A percentile compares a stretch with the other conserved stretches of the same genome.
These are phyloP conservation scores for Noctuana brunneofusca DNA, from an alignment of 2,888 invertebrate genomes.

Conservation along the genomic window DNA sequence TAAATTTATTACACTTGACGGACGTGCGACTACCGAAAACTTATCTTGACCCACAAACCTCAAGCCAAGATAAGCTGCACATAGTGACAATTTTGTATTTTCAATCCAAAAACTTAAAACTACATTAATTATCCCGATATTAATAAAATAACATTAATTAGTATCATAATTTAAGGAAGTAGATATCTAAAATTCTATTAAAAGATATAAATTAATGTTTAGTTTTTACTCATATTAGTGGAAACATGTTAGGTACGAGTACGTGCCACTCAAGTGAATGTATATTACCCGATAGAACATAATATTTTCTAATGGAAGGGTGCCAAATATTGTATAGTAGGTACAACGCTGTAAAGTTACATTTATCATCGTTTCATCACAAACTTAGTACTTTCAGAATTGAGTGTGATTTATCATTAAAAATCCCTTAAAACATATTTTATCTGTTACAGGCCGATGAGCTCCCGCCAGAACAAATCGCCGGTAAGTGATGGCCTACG, in stretches of 20 bases:
- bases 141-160: too few species aligned
- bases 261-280: constrained; percentile 13
- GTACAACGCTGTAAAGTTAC: constrained; percentile 20
- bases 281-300: constrained; percentile 9
- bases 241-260: constrained; percentile 13
- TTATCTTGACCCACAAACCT: constrained; percentile 42
- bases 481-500: constrained; percentile 84
- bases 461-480: constrained; percentile 95
- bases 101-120: not conserved
- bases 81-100: not conserved
- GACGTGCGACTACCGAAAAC: constrained; percentile 50
- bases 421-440: constrained; percentile 24
- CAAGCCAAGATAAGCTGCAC: not conserved
- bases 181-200: not conserved
- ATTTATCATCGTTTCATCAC: constrained; percentile 24
- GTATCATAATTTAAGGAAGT: too few species aligned
- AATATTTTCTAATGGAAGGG: constrained; percentile 16
- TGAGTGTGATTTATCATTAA: constrained; percentile 12
- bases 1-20: constrained; percentile 67
- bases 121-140: not conserved
- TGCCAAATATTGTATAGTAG: constrained; percentile 21
- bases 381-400: constrained; percentile 7
- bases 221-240: constrained; percentile 23
- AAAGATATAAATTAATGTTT: constrained; percentile 18
- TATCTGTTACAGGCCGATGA: constrained; percentile 89